phyloP scores from a whole-genome alignment of 2,888 invertebrate species.

The Drosophila austrosaltans region DNA sequence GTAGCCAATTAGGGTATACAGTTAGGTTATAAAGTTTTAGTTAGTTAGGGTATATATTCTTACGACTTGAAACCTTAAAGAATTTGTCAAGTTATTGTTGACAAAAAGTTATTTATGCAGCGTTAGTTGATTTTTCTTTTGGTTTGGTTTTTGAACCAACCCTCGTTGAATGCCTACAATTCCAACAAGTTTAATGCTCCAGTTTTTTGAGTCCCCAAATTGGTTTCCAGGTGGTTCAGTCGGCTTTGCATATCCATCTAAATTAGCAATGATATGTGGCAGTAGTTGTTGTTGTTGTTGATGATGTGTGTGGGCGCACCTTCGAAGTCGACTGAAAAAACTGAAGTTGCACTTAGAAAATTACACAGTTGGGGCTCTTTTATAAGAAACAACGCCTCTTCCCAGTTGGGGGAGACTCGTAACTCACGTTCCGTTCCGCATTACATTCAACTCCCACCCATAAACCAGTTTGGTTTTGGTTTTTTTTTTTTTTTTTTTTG shows the following conservation, averaged over 20 bases:
- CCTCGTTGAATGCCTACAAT: slow-evolving; percentile 31
- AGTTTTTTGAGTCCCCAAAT: slow-evolving; percentile 37
- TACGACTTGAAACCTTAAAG: background rate
- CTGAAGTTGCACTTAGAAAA: slow-evolving; percentile 53
- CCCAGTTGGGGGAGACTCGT: slow-evolving; percentile 16
- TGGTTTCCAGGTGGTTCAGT: slow-evolving; percentile 51
- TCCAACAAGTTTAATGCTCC: slow-evolving; percentile 49
- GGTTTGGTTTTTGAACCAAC: slow-evolving; percentile 14
- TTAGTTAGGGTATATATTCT: background rate
- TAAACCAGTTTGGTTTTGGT: slow-evolving; percentile 1
- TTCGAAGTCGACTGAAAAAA: slow-evolving; percentile 33
- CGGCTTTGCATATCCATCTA: slow-evolving; percentile 41
- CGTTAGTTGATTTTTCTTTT: slow-evolving; percentile 6
- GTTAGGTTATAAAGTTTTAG: background rate
- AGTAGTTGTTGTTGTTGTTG: slow-evolving; percentile 13
- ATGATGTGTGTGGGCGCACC: slow-evolving; percentile 64
- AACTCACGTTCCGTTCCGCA: slow-evolving; percentile 28
- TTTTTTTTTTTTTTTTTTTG: background rate
- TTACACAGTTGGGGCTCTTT: slow-evolving; percentile 31
- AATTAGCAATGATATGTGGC: slow-evolving; percentile 55
- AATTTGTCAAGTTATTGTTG: background rate
- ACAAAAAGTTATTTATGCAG: background rate
- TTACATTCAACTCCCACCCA: slow-evolving; percentile 23
- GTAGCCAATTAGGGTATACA: too few species aligned
- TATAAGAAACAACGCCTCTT: slow-evolving; percentile 15